phyloP scores from a whole-genome alignment of 2,797 vertebrate genomes.

The Bryconaethiops microstoma region DNA sequence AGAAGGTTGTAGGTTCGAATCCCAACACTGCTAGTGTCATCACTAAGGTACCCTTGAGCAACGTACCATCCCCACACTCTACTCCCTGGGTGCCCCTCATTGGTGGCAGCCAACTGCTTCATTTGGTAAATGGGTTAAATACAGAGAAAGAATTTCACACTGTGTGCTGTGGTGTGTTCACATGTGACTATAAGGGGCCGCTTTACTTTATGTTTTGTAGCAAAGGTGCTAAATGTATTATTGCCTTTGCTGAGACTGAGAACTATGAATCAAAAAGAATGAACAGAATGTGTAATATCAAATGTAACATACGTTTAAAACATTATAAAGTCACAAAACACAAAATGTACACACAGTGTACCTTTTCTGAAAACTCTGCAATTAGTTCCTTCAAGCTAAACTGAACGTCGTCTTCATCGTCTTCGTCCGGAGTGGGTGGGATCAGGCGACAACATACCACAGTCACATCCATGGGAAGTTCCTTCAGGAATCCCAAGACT shows the following conservation, averaged over 20 bases:
- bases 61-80: no score
- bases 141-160: no score
- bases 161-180: no score
- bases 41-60: no score
- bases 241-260: neutral
- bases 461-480: slow-evolving; percentile 83
- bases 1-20: no score
- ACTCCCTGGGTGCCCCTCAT: no score
- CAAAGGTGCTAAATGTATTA: no score
- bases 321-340: neutral
- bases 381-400: slow-evolving; percentile 77
- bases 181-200: no score
- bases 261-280: neutral
- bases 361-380: slow-evolving; percentile 76
- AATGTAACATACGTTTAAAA: neutral
- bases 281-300: neutral
- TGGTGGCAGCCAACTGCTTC: no score
- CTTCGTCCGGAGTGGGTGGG: slow-evolving; percentile 66
- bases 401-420: slow-evolving; percentile 68
- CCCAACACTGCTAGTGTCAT: no score
- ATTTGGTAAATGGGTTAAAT: no score
- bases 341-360: slow-evolving; percentile 31
- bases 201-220: no score
- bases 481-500: slow-evolving; percentile 89
- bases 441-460: slow-evolving; percentile 85